These are phyloP conservation scores for Bombus superbus DNA, from an alignment of 1,140 invertebrate species.

Conservation along the genomic window DNA sequence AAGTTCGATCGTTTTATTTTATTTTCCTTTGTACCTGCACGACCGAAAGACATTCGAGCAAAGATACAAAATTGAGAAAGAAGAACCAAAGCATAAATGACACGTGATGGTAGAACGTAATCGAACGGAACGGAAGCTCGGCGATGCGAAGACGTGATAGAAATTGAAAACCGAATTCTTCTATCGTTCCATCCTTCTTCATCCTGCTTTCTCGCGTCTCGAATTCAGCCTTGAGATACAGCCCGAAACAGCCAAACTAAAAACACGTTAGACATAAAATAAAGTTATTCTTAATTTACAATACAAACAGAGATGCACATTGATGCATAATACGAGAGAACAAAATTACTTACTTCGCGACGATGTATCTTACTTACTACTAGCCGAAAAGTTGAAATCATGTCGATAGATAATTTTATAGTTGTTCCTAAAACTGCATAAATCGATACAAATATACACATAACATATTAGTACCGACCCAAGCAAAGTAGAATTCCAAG, in stretches of 20 bases:
- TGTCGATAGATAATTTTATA: not conserved
- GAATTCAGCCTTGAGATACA: not conserved
- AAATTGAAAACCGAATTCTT: constrained; percentile 67
- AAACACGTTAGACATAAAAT: not conserved
- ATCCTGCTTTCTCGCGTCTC: not conserved
- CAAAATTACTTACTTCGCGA: too few relatives aligned
- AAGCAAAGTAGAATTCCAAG: not conserved
- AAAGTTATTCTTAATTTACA: not conserved
- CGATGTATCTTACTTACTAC: too few relatives aligned
- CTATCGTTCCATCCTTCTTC: not conserved
- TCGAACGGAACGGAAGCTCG: constrained; percentile 14
- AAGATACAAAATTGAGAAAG: not conserved
- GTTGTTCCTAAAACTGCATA: not conserved
- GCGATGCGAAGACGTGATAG: constrained; percentile 65
- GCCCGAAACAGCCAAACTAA: not conserved
- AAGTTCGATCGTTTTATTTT: not conserved
- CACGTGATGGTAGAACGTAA: not conserved
- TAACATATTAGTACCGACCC: not conserved
- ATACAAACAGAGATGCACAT: not conserved
- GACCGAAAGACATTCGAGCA: not conserved
- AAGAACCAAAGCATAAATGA: too few relatives aligned
- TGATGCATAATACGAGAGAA: too few relatives aligned
- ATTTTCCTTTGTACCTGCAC: not conserved
- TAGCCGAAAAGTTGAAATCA: too few relatives aligned
- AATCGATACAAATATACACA: not conserved